A percentile compares a stretch with the other conserved stretches of the same genome.
Evolutionary conservation across 1,140 invertebrate genomes (phyloP).

Genomic region (Caenorhabditis latens): DNA sequence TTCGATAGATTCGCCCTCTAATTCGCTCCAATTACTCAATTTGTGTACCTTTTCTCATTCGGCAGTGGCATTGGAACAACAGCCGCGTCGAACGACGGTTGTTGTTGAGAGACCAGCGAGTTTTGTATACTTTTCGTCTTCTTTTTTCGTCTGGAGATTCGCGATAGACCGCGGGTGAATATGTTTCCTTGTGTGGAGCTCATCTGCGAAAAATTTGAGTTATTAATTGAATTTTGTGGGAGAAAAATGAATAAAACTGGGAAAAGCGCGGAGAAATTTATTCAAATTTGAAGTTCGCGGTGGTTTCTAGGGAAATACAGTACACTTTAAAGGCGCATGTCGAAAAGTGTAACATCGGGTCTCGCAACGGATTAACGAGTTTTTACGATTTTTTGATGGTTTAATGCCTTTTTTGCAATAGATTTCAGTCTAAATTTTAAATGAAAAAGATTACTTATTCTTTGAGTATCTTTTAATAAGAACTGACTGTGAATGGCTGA

Average conservation of each 20-base stretch:
- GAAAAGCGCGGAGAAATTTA: background rate
- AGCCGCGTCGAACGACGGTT: conserved; percentile 17
- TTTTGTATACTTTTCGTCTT: conserved; percentile 38
- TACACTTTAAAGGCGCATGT: conserved; percentile 9
- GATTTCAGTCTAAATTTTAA: too few species aligned
- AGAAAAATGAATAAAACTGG: background rate
- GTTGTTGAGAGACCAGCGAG: conserved; percentile 4
- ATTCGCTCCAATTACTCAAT: conserved; percentile 1
- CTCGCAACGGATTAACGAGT: too few species aligned
- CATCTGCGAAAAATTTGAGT: conserved; percentile 1
- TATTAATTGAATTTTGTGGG: background rate
- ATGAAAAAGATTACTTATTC: too few species aligned
- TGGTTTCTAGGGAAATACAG: background rate
- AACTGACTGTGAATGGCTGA: too few species aligned
- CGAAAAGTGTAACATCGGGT: too few species aligned
- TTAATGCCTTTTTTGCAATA: too few species aligned
- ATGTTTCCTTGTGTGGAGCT: conserved; percentile 27
- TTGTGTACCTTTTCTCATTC: conserved; percentile 26
- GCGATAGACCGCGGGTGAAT: background rate
- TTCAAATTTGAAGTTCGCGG: background rate
- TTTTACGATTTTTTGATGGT: too few species aligned
- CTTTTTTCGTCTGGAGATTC: conserved; percentile 28
- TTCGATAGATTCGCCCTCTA: background rate
- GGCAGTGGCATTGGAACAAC: conserved; percentile 17
- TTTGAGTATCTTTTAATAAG: too few species aligned